Conservation (phyloP, 2,113 vertebrate genomes). For the Burhinus oedicnemus region DNA sequence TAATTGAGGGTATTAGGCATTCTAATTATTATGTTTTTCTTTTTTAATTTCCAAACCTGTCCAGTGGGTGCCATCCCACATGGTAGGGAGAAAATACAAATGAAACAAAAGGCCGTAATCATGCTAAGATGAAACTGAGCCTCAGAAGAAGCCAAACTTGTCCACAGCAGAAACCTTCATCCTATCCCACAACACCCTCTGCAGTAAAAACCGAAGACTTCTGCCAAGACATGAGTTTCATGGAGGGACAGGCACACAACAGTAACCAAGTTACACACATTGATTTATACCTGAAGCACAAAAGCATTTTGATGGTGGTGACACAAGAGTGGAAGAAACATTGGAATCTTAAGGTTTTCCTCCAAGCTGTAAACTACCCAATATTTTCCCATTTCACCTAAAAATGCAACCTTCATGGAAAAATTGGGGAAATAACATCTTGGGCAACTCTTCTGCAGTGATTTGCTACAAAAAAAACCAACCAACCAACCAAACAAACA, state of each 20-base stretch:
- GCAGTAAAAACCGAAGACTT: neutral
- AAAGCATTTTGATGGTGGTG: neutral
- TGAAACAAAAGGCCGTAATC: neutral
- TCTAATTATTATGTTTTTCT: neutral
- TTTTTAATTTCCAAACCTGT: neutral
- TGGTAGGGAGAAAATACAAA: neutral
- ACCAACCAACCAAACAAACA: no score
- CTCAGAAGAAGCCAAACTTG: neutral
- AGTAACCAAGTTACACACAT: neutral
- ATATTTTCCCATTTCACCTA: neutral
- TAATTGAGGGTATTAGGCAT: neutral
- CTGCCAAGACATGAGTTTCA: neutral
- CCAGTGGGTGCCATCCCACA: neutral
- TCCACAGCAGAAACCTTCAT: neutral
- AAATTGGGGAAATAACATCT: neutral
- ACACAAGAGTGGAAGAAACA: neutral
- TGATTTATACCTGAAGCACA: neutral
- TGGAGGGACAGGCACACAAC: no score
- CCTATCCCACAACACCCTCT: neutral
- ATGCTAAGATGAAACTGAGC: neutral
- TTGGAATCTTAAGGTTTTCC: neutral
- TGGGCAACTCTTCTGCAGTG: neutral
- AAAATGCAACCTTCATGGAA: fast-evolving
- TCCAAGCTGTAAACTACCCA: neutral
- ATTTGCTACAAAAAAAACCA: neutral